A percentile compares a stretch with the other conserved stretches of the same genome.
These are phyloP conservation scores for Pediacus dermestoides DNA, from an alignment of 2,888 invertebrate genomes.

Conservation along the genomic window DNA sequence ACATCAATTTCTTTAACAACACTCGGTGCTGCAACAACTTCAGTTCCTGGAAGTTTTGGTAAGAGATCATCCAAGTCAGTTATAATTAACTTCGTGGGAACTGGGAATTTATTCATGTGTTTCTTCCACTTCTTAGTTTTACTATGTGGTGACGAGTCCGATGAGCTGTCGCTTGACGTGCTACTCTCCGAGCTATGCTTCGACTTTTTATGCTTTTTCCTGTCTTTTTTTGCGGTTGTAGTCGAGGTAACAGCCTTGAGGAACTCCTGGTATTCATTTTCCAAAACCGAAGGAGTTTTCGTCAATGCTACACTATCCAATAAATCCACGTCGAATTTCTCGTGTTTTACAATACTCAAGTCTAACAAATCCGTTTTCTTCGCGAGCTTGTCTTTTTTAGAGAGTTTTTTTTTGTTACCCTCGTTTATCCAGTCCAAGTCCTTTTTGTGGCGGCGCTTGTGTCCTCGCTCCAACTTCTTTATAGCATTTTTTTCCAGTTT, in stretches of 20 bases:
- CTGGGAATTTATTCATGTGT: constrained; percentile 11
- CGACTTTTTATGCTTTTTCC: constrained; percentile 9
- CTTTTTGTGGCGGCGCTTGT: not conserved
- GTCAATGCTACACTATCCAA: constrained; percentile 10
- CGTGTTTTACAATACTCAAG: constrained; percentile 15
- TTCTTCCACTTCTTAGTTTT: constrained; percentile 17
- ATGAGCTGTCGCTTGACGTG: constrained; percentile 7
- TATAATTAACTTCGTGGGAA: not conserved
- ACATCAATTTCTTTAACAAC: too few species aligned
- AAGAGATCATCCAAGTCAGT: constrained; percentile 12
- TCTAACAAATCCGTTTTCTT: constrained; percentile 9
- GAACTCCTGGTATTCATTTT: constrained; percentile 57
- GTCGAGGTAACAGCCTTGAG: constrained; percentile 54
- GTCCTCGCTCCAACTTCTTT: constrained; percentile 10
- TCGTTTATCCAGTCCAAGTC: constrained; percentile 1
- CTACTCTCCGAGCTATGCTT: constrained; percentile 9
- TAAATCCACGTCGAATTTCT: constrained; percentile 13
- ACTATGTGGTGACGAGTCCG: constrained; percentile 11
- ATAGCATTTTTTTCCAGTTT: constrained; percentile 23
- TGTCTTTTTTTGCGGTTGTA: constrained; percentile 18
- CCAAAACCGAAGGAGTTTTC: constrained; percentile 31
- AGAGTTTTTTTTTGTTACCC: constrained; percentile 4
- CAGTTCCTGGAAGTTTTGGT: constrained; percentile 5
- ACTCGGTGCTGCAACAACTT: too few species aligned
- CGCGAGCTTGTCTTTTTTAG: not conserved